phyloP scores from a whole-genome alignment of 2,797 vertebrate genomes.

The Delichon dasypus region DNA sequence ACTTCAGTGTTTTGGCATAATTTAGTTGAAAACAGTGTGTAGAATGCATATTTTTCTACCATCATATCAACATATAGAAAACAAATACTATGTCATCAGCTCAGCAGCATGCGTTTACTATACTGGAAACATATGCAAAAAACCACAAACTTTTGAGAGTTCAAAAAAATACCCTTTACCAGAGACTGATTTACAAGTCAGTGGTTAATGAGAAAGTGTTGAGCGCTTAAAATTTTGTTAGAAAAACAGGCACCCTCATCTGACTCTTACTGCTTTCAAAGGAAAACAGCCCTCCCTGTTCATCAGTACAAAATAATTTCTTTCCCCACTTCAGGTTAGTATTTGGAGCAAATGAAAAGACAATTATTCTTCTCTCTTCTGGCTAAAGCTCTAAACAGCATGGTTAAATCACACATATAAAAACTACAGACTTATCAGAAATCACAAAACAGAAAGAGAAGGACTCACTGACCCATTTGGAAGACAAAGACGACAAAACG shows the following conservation, averaged over 20 bases:
- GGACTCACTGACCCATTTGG: conserved; percentile 86
- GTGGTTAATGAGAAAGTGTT: conserved; percentile 58
- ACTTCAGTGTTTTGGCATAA: conserved; percentile 65
- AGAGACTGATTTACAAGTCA: conserved; percentile 64
- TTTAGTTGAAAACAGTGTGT: conserved; percentile 66
- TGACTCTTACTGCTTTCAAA: conserved; percentile 55
- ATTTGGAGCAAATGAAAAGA: conserved; percentile 78
- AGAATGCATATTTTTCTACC: conserved; percentile 48
- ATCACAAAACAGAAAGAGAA: conserved; percentile 76
- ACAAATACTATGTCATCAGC: conserved; percentile 59
- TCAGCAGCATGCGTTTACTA: conserved; percentile 37
- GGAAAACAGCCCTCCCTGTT: conserved; percentile 66
- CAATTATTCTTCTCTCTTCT: conserved; percentile 64
- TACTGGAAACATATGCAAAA: conserved; percentile 60
- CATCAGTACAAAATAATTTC: conserved; percentile 65
- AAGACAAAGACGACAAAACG: conserved; percentile 84
- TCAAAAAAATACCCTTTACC: conserved; percentile 65
- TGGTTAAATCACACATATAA: conserved; percentile 59
- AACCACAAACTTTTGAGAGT: conserved; percentile 74
- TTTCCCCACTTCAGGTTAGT: conserved; percentile 65
- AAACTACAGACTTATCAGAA: conserved; percentile 74
- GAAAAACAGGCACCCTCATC: conserved; percentile 14
- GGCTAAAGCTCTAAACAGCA: conserved; percentile 57
- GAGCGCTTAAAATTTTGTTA: conserved; percentile 60
- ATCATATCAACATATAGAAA: conserved; percentile 60